phyloP scores from a whole-genome alignment of 2,113 vertebrate species.

The Zapornia atra region DNA sequence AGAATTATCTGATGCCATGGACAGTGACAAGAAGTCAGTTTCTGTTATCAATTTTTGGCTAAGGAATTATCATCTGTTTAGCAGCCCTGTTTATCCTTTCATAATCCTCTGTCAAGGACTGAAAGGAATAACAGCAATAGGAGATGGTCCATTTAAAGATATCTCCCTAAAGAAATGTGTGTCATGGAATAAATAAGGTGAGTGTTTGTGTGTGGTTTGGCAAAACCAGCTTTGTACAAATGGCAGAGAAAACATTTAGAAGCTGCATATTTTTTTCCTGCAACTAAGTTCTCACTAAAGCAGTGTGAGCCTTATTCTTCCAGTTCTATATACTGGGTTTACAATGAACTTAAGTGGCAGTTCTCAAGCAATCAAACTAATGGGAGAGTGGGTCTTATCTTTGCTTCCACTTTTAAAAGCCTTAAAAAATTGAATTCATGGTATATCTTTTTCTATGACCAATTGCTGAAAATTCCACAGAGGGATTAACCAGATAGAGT shows the following conservation, averaged over 20 bases:
- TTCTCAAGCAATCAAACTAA: background rate
- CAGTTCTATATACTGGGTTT: background rate
- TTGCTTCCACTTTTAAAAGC: background rate
- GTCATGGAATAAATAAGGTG: background rate
- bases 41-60: background rate
- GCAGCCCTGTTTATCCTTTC: background rate
- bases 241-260: background rate
- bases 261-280: rapidly evolving
- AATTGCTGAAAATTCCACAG: background rate
- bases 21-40: background rate
- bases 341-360: background rate
- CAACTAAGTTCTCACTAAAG: background rate
- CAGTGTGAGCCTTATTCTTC: background rate
- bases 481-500: background rate
- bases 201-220: background rate
- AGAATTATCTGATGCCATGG: background rate
- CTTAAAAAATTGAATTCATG: background rate
- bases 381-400: background rate
- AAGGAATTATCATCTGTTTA: background rate
- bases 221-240: background rate
- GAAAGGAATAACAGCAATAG: background rate
- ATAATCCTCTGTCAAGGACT: background rate
- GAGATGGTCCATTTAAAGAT: background rate
- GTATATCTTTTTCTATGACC: background rate
- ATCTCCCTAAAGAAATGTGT: background rate